phyloP scores from a whole-genome alignment of 2,797 vertebrate genomes.

The Adelosebastes latens region DNA sequence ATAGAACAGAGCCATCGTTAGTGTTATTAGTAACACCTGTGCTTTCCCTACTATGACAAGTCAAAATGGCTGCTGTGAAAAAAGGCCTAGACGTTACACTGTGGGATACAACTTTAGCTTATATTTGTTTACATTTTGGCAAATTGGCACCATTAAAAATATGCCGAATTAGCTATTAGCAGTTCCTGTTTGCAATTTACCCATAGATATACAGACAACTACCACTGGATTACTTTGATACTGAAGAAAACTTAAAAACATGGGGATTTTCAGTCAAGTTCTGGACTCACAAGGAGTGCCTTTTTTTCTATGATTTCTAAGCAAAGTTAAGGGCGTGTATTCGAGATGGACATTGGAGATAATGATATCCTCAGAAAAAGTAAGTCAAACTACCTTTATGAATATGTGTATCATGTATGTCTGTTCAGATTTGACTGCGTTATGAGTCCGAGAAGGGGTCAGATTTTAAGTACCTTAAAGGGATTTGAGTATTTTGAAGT shows the following conservation, averaged over 20 bases:
- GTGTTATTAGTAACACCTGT: too few species aligned
- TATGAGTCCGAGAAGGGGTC: neutral
- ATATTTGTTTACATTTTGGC: neutral
- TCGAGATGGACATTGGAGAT: neutral
- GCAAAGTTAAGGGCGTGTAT: neutral
- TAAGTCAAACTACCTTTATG: neutral
- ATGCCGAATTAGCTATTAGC: neutral
- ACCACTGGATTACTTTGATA: neutral
- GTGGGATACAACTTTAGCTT: too few species aligned
- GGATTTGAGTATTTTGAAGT: too few species aligned
- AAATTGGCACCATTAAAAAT: neutral
- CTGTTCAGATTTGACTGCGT: neutral
- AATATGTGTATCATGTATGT: neutral
- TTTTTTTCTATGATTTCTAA: neutral
- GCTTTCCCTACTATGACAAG: too few species aligned
- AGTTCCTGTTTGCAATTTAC: neutral
- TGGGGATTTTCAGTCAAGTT: neutral
- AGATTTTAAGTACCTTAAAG: neutral
- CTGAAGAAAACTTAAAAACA: neutral
- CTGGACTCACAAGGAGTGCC: neutral
- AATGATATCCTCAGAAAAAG: neutral
- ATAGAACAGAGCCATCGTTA: too few species aligned
- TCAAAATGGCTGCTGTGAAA: too few species aligned
- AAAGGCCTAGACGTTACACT: fast-evolving
- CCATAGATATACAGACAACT: too few species aligned